Base-by-base conservation (phyloP, 2,888 invertebrate species). In the Yponomeuta cagnagella region DNA sequence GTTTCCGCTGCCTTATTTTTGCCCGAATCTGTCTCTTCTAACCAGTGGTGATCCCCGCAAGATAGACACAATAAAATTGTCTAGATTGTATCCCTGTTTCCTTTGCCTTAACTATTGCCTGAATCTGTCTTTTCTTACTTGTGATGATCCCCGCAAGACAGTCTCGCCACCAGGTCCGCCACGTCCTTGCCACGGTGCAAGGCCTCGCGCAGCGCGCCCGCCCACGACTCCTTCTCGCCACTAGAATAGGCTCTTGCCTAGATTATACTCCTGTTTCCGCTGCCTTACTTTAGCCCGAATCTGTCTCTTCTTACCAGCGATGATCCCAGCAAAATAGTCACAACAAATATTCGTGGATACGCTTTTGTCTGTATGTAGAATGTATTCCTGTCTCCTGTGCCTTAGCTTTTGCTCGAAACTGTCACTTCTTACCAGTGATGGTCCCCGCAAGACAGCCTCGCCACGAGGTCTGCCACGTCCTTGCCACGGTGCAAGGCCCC, bases 211-310 rank as follows among this genome's bases (percentile, higher is more conserved):
- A 98, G 89, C 43, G 97, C 96, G 70, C 95, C 94, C 74, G 97
- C 94, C 98, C 98, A 98, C 80, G 97, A 95, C 90, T 98, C 98
- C 98, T 98, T 98, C 83, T 97, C 97, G 83, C 94, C 93, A 77
- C 96, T 94, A 70, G 94, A 43, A 43, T 43, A 43, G 8, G 5
- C 5, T 43, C 43, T 8, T 43, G 43, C 6, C 0, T 15, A 58
- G 52, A 58, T 58, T 58, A 8, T 43, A 43, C 43, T 43, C 43
- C 43, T 43, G 43, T 43, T 8, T 43, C 5, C 37, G 5, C 37
- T 37, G 37, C 5, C 37, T 37, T 37, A 12, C 0, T 6, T 52
- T 12, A 2, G 12, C 52, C 10, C 2, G 12, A 52, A 52, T 52
- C 52, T 52, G 52, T 52, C 2, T 37, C 5, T 10, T 4, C 67